A percentile compares a stretch with the other conserved stretches of the same genome.
phyloP scores from a whole-genome alignment of 2,113 vertebrate species.

The Rousettus leschenaultii region DNA sequence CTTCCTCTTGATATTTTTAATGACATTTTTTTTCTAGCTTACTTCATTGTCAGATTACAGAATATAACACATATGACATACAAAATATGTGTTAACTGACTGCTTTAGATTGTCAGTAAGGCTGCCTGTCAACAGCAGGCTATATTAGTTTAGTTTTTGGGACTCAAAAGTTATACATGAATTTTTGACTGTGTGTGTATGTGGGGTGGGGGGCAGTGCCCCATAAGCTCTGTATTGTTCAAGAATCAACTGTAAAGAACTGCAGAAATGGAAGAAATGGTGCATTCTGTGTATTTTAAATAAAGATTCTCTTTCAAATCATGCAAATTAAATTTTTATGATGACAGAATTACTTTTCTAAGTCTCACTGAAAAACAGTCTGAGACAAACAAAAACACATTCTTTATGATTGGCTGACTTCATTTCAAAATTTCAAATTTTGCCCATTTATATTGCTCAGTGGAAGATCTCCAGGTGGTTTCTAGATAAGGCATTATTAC shows the following conservation, averaged over 20 bases:
- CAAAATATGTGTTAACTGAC: background rate
- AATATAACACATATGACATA: background rate
- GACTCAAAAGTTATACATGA: background rate
- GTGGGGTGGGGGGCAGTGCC: no score
- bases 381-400: background rate
- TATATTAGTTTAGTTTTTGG: background rate
- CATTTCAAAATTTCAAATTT: background rate
- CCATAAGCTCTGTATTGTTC: background rate
- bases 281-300: background rate
- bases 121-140: background rate
- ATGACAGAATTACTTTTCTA: background rate
- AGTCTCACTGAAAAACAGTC: background rate
- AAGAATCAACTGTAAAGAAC: background rate
- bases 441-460: background rate
- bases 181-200: background rate
- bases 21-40: background rate
- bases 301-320: background rate
- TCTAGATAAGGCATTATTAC: background rate
- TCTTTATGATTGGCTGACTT: background rate
- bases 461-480: background rate
- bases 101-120: background rate
- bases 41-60: background rate
- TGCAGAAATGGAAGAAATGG: background rate
- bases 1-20: background rate
- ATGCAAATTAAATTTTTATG: slow-evolving; percentile 3